phyloP scores from a whole-genome alignment of 2,797 vertebrate genomes.

The Cichlasoma orientale region DNA sequence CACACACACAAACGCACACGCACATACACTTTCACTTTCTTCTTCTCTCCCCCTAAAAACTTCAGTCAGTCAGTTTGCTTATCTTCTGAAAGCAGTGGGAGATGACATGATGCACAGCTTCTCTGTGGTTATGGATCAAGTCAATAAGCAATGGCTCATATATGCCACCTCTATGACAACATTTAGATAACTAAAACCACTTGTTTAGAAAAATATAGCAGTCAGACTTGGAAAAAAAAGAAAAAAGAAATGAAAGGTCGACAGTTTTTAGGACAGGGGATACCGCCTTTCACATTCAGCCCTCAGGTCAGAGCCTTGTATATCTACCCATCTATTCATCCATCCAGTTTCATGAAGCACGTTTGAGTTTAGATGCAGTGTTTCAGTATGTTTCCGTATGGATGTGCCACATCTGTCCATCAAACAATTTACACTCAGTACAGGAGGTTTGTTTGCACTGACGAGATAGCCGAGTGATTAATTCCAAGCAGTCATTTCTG shows the following conservation, averaged over 20 bases:
- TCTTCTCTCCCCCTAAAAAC: slow-evolving; percentile 6
- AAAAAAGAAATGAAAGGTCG: background rate
- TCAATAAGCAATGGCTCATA: background rate
- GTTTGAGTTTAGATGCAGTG: background rate
- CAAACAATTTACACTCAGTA: background rate
- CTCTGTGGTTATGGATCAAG: background rate
- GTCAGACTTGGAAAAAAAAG: background rate
- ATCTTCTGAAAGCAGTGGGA: background rate
- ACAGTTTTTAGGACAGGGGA: background rate
- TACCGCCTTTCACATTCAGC: background rate
- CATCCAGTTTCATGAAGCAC: fast-evolving
- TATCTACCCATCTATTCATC: background rate
- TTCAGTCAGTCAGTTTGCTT: background rate
- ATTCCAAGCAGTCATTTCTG: background rate
- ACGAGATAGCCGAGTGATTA: background rate
- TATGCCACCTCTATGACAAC: no score
- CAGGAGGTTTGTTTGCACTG: no score
- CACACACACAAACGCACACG: slow-evolving; percentile 4
- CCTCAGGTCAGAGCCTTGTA: fast-evolving
- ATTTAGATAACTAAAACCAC: background rate
- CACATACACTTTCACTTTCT: background rate
- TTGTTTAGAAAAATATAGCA: background rate
- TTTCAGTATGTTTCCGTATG: no score
- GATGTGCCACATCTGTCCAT: no score
- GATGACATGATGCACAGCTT: background rate